Evolutionary conservation across 1,140 invertebrate genomes (phyloP).

Genomic region (Aphaenogaster ashmeadi): DNA sequence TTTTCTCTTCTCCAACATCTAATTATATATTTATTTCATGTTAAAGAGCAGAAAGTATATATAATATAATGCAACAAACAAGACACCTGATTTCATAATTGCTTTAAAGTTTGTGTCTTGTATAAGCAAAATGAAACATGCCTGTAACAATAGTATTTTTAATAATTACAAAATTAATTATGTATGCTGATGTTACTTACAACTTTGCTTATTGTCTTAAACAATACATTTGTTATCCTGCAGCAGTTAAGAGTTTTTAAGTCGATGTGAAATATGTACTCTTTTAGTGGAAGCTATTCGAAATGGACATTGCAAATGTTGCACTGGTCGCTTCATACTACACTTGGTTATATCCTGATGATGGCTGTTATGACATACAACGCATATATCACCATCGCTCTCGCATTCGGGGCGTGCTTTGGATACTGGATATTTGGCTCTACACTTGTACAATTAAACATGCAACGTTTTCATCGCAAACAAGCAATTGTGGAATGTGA

Average conservation of each 20-base stretch:
- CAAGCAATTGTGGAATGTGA: constrained; percentile 77
- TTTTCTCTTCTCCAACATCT: neutral
- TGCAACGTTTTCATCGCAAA: constrained; percentile 73
- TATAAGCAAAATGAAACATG: neutral
- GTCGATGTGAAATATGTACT: constrained; percentile 24
- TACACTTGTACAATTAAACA: constrained; percentile 78
- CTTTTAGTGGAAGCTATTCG: constrained; percentile 71
- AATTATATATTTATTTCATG: no score
- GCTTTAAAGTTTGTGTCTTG: neutral
- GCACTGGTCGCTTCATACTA: constrained; percentile 86
- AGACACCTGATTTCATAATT: neutral
- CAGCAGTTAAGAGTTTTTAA: constrained; percentile 3
- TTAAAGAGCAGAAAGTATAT: no score
- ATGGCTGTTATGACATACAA: constrained; percentile 96
- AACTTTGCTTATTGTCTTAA: neutral
- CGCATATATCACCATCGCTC: constrained; percentile 92
- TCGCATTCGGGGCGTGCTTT: constrained; percentile 92
- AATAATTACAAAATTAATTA: neutral
- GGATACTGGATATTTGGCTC: constrained; percentile 91
- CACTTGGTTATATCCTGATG: constrained; percentile 95
- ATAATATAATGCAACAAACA: neutral
- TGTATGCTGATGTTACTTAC: neutral
- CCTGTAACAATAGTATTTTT: neutral
- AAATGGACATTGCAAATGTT: constrained; percentile 81
- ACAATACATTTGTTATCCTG: neutral